Percentiles rank a stretch among this genome's conserved stretches.
Conservation (phyloP, 2,113 vertebrate species). For the Brachionichthys hirsutus region DNA sequence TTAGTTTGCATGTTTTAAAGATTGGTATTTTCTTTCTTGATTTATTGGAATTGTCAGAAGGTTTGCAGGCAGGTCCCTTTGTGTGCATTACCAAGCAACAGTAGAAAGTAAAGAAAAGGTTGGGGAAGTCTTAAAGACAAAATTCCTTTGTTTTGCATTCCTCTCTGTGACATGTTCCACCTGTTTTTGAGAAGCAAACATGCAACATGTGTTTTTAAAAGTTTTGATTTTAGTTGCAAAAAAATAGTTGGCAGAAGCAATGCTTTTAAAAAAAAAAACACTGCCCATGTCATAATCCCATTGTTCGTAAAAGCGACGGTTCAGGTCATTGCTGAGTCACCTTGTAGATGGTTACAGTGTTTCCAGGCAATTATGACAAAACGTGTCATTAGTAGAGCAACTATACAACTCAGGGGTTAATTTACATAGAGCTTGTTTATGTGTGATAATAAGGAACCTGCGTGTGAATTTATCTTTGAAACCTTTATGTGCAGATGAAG, state of each 20-base stretch:
- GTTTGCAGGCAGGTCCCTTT: conserved; percentile 10
- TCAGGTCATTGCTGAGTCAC: conserved; percentile 1
- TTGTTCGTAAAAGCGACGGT: conserved; percentile 2
- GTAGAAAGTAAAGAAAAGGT: not conserved
- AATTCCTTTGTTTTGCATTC: conserved; percentile 35
- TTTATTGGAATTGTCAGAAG: not conserved
- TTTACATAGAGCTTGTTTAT: not conserved
- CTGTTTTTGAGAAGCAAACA: conserved; percentile 21
- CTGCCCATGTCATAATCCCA: not conserved
- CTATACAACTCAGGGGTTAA: not conserved
- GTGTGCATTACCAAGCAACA: conserved; percentile 38
- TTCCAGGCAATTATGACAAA: not conserved
- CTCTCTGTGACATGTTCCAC: conserved; percentile 28
- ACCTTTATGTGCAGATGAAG: too few species aligned
- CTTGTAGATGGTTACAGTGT: too few species aligned
- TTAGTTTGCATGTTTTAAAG: conserved; percentile 1
- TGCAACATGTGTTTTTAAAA: not conserved
- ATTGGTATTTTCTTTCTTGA: not conserved
- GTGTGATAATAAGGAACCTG: not conserved
- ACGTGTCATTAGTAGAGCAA: not conserved
- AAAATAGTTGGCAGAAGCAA: not conserved
- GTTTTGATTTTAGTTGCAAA: not conserved
- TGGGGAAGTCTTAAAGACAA: conserved; percentile 11
- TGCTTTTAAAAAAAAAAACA: not conserved
- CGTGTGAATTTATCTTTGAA: not conserved